Evolutionary conservation across 1,140 invertebrate species (phyloP), one percentile per base, ranked within the genome.

Genomic region (Caenorhabditis inopinata): DNA sequence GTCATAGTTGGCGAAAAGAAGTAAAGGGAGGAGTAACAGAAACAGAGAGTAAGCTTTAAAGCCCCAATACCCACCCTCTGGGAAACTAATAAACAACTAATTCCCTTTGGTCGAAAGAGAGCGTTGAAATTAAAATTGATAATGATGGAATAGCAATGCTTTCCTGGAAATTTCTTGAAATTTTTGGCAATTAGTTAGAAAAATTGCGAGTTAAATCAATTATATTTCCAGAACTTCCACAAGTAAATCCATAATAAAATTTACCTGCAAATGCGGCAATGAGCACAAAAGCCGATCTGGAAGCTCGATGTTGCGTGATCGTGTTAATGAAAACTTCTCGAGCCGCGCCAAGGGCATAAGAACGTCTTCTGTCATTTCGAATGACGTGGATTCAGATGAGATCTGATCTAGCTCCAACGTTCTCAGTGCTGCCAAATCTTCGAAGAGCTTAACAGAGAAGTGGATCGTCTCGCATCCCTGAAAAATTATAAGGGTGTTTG

Each of bases 1-100:
- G 58, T 38, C 32, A 42, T 3, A 18, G 9, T 4, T 29, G 7
- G 11, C n/a, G n/a, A 42, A 42, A 21, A 7, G 14, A 1, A 27
- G n/a, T 1, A 9, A 38, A 68, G n/a, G 16, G n/a, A 38, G 58
- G 12, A 27, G 12, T 3, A 14, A n/a, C n/a, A n/a, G n/a, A n/a
- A n/a, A n/a, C n/a, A n/a, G n/a, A n/a, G n/a, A n/a, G 58, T 68
- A 68, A 68, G 58, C 58, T 68, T 68, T 68, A 68, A 68, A 68
- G 58, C 58, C 58, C n/a, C 46, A 47, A 47, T 47, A 47, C n/a
- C 38, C 38, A 5, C 38, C 38, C 48, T 5, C n/a, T 38, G 18
- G n/a, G 29, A 38, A 38, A 68, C 58, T 68, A 68, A 68, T 68
- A 68, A 68, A 68, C 58, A 68, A 68, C 58, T 68, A 68, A 68